Base-by-base conservation (phyloP, 2,888 invertebrate genomes). In the Ctenicera cuprea region DNA sequence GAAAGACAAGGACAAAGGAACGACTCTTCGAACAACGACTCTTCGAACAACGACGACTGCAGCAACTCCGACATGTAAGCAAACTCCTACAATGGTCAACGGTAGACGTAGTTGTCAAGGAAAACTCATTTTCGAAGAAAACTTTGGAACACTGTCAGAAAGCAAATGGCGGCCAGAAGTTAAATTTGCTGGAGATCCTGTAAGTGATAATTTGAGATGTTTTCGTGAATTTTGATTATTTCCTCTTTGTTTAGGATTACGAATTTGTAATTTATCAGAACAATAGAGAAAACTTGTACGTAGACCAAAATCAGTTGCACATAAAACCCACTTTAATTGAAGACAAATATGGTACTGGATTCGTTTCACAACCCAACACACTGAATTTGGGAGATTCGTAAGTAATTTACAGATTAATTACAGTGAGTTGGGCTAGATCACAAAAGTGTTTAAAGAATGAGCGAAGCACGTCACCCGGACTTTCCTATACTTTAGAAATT, bases 201-300 rank as follows among this genome's bases (percentile, higher is more conserved):
- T 54, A 48, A 48, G 48, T 20, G n/a, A 8, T 9, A 30, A 11
- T 12, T 4, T n/a, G 52, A 26, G 12, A 26, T 52, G 8, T 4
- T 52, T 5, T 50, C 3, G 5, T 22, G 2, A 22, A 50, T 9
- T 11, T 3, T 26, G 18, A 20, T 26, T 8, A 33, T 3, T 57
- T 33, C 20, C 12, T 18, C 7, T 37, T 11, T 5, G 5, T 41
- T 41, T 45, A 93, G 93, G 93, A 93, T 83, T 92, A 89, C 81
- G 92, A 93, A 59, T 94, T 94, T 86, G 92, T 92, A 74, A 87
- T 92, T 20, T 94, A 93, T 80, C 85, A 89, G 57, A 89, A 92
- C 81, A 89, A 90, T 54, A 84, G 88, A 1, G 88, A 90, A 66
- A 89, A 92, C 38, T 86, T 91, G 0, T 87, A 87, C 74, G 87